These are phyloP conservation scores for Chiloscyllium punctatum DNA, from an alignment of 2,797 vertebrate genomes.

Conservation along the genomic window DNA sequence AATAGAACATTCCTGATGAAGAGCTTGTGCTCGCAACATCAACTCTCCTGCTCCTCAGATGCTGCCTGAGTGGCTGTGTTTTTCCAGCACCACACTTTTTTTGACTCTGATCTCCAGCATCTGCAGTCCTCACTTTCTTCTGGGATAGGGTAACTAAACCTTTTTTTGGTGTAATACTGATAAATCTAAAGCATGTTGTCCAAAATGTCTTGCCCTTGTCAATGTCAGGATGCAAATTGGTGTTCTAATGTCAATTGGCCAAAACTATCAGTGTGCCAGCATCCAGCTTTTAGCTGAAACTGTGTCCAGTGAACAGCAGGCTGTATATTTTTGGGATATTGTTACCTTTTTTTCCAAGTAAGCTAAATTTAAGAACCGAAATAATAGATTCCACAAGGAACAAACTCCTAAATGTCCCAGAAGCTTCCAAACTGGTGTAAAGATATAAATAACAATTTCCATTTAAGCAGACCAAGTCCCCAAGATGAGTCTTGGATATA, in stretches of 20 bases:
- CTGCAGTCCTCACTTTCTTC: too few relatives aligned
- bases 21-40: too few relatives aligned
- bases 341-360: not conserved
- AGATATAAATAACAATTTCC: not conserved
- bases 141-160: not conserved
- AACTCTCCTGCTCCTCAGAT: too few relatives aligned
- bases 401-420: not conserved
- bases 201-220: not conserved
- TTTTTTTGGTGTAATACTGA: not conserved
- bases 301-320: not conserved
- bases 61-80: too few relatives aligned
- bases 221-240: not conserved
- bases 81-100: too few relatives aligned
- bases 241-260: not conserved
- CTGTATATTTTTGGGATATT: not conserved
- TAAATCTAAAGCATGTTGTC: not conserved
- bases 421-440: not conserved
- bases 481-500: not conserved
- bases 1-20: too few relatives aligned
- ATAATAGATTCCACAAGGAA: not conserved
- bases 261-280: not conserved
- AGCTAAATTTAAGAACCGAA: not conserved
- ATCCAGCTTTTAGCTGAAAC: not conserved
- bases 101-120: too few relatives aligned
- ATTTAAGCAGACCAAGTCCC: not conserved